These are phyloP conservation scores for Mythimna albipuncta DNA, from an alignment of 2,888 invertebrate genomes.

Conservation along the genomic window DNA sequence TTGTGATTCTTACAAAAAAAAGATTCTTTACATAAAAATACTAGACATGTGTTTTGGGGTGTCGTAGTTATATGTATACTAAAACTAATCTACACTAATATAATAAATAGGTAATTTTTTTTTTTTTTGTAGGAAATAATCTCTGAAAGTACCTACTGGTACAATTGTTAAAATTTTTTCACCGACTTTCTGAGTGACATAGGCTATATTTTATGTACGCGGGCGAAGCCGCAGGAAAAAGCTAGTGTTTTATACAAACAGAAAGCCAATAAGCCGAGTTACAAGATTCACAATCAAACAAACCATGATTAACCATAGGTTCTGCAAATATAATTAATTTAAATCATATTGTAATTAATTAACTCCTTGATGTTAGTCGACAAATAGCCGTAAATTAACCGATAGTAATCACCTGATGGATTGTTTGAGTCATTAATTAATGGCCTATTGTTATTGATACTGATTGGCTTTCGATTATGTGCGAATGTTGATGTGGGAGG, in stretches of 20 bases:
- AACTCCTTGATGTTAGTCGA: slow-evolving; percentile 34
- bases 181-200: too few species aligned
- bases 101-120: too few species aligned
- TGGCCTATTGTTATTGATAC: slow-evolving; percentile 42
- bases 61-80: too few species aligned
- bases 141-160: too few species aligned
- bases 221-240: too few species aligned
- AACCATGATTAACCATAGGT: background rate
- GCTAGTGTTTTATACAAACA: background rate
- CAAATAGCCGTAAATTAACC: slow-evolving; percentile 44
- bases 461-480: slow-evolving; percentile 39
- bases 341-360: slow-evolving; percentile 43
- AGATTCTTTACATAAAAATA: too few species aligned
- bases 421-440: slow-evolving; percentile 51
- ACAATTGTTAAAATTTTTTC: too few species aligned
- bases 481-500: background rate
- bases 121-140: too few species aligned
- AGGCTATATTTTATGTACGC: too few species aligned
- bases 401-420: slow-evolving; percentile 49
- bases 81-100: too few species aligned
- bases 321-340: slow-evolving; percentile 30
- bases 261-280: background rate
- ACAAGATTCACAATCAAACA: background rate
- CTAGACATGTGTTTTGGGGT: too few species aligned
- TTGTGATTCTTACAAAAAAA: too few species aligned